phyloP scores from a whole-genome alignment of 2,888 invertebrate genomes.

The Himalopsyche kuldschensis region DNA sequence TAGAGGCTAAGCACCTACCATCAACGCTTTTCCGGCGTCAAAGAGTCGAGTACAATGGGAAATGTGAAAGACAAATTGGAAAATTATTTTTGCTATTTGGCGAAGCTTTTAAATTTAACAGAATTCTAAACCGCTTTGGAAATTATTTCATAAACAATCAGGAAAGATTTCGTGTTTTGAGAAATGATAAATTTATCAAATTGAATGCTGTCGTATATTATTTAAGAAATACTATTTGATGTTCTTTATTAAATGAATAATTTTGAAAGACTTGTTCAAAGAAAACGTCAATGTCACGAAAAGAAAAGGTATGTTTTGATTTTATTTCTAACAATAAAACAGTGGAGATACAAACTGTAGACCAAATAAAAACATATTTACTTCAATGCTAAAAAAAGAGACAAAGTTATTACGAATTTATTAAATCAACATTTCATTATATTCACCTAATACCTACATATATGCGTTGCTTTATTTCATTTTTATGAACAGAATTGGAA shows the following conservation, averaged over 20 bases:
- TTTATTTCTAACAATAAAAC: not conserved
- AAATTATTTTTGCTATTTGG: not conserved
- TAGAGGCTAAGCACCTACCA: not conserved
- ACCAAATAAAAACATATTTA: not conserved
- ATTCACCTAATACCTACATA: no score
- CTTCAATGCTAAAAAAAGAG: no score
- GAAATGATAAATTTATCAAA: not conserved
- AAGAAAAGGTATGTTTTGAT: not conserved
- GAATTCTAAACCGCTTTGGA: not conserved
- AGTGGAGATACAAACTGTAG: not conserved
- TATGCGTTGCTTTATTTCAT: no score
- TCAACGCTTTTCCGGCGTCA: not conserved
- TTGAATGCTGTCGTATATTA: not conserved
- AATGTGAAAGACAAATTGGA: not conserved
- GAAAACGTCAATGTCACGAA: not conserved
- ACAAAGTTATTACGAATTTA: no score
- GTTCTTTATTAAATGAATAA: not conserved
- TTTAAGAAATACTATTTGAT: not conserved
- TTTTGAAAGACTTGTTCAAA: not conserved
- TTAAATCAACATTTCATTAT: no score
- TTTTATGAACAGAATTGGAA: no score
- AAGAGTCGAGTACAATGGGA: not conserved
- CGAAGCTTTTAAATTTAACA: not conserved
- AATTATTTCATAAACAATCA: not conserved
- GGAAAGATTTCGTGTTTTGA: not conserved